These are phyloP conservation scores for Coilia nasus DNA, from an alignment of 2,797 vertebrate species.

Conservation along the genomic window DNA sequence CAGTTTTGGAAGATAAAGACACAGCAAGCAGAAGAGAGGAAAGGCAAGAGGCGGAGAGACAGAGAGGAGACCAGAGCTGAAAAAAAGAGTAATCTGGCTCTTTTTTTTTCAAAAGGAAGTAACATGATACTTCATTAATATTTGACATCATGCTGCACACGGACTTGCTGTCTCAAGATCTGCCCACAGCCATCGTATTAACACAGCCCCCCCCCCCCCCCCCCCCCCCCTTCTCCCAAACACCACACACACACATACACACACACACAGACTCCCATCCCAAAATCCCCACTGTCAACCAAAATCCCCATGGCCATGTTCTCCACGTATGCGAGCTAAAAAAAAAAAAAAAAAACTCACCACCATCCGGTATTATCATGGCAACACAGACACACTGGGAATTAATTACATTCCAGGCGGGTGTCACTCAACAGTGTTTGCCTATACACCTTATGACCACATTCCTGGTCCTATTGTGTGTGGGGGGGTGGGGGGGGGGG, in stretches of 20 bases:
- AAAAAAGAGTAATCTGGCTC: constrained; percentile 49
- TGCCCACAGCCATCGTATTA: constrained; percentile 58
- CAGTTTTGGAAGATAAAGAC: constrained; percentile 55
- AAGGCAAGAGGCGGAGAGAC: constrained; percentile 40
- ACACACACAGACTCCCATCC: neutral
- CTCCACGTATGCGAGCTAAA: constrained; percentile 29
- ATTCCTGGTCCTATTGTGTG: neutral
- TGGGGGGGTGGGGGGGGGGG: too few relatives aligned
- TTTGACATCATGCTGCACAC: constrained; percentile 63
- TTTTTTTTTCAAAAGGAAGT: constrained; percentile 59
- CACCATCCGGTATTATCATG: constrained; percentile 71
- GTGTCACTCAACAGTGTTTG: neutral
- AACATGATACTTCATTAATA: constrained; percentile 71
- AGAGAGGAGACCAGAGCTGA: constrained; percentile 16
- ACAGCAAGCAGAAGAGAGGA: constrained; percentile 60
- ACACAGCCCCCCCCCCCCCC: constrained; percentile 49
- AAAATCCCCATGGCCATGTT: constrained; percentile 64
- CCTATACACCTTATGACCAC: neutral
- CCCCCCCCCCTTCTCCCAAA: neutral
- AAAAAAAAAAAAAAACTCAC: constrained; percentile 56
- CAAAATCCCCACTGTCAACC: neutral
- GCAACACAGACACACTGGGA: constrained; percentile 65
- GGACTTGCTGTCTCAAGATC: constrained; percentile 56
- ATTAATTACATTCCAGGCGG: constrained; percentile 70
- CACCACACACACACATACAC: neutral